phyloP scores from a whole-genome alignment of 2,797 vertebrate species.

The Pipistrellus kuhlii region DNA sequence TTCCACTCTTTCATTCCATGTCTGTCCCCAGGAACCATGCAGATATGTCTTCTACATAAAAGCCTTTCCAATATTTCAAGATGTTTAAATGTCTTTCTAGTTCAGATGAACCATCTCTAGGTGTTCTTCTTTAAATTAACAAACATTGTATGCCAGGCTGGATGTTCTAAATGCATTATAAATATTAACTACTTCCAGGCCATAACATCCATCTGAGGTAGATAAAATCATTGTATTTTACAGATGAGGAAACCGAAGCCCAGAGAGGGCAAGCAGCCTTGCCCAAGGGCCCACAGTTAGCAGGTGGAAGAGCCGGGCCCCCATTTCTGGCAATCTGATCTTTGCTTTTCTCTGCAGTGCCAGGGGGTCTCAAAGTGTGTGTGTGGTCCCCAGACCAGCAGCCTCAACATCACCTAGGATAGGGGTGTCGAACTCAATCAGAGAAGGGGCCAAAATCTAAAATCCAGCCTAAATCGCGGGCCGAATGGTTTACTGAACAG shows the following conservation, averaged over 20 bases:
- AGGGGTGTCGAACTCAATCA: no score
- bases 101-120: constrained; percentile 10
- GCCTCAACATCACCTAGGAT: not conserved
- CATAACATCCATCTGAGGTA: not conserved
- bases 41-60: not conserved
- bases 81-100: constrained; percentile 19
- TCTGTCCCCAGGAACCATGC: not conserved
- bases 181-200: not conserved
- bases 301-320: not conserved
- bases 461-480: no score
- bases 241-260: constrained; percentile 13
- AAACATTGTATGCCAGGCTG: not conserved
- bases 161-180: constrained; percentile 27
- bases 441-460: no score
- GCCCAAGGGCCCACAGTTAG: not conserved
- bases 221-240: not conserved
- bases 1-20: not conserved
- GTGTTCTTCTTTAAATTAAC: constrained; percentile 16
- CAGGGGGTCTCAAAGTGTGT: not conserved
- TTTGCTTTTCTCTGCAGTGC: not conserved
- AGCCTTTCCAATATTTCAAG: not conserved
- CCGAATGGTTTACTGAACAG: no score
- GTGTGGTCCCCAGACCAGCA: not conserved
- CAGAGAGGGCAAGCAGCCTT: not conserved
- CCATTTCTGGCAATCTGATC: not conserved